Evolutionary conservation across 2,888 invertebrate genomes (phyloP), one percentile per base, ranked within the genome.

Genomic region (Phalangium opilio): DNA sequence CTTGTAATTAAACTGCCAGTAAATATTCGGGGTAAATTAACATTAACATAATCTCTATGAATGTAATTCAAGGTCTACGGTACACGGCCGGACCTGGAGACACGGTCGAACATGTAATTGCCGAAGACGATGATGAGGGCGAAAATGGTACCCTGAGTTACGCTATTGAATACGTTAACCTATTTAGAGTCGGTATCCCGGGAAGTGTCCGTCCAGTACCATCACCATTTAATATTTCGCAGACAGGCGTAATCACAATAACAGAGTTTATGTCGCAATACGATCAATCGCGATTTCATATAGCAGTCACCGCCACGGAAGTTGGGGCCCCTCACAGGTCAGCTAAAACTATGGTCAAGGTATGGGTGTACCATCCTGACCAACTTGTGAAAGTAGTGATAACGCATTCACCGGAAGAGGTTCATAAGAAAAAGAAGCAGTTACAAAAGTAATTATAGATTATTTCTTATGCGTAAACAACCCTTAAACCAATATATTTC

Each of bases 301-400:
- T 89, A 44, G 83, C 85, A 60, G 75, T 89, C 40, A 75, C 84
- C 10, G 89, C 87, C 0, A 79, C 81, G 50, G 89, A 90, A 63
- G 69, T 75, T 2, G 81, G 83, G 2, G 74, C 77, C 12, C 87
- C 89, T 0, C 79, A 81, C 59, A 68, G 85, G 50, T 79, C 79
- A 57, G 80, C 83, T 1, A 75, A 74, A 43, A 73, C 85, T 0
- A 78, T 78, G 69, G 79, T 86, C 50, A 79, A 81, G 63, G 85
- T 85, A 64, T 91, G 90, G 89, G 78, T 91, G 39, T 87, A 85
- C 57, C 84, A 86, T 61, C 79, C 81, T 0, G 78, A 80, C 0
- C 81, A 89, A 53, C 71, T 87, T 43, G 82, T 87, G 49, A 75
- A 83, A 49, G 78, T 91, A 51, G 85, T 87, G 52, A 70, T 90